phyloP scores from a whole-genome alignment of 1,140 invertebrate species.

The Drosophila micromelanica region DNA sequence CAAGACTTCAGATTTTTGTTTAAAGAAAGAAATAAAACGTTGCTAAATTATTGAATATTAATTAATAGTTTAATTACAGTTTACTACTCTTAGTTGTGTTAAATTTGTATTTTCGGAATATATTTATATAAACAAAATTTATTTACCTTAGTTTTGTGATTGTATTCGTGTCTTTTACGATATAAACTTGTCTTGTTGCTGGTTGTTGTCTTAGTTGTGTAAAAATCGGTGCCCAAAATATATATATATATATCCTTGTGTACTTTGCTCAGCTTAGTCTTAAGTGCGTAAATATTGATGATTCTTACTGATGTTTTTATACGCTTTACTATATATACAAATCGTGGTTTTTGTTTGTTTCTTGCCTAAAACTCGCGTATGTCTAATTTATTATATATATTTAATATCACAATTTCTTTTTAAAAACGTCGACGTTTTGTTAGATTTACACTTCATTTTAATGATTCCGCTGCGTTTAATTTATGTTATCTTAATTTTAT shows the following conservation, averaged over 20 bases:
- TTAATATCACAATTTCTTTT: constrained; percentile 81
- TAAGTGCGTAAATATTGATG: constrained; percentile 29
- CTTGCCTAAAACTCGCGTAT: constrained; percentile 30
- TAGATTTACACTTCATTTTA: constrained; percentile 72
- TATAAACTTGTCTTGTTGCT: constrained; percentile 61
- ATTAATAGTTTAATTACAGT: neutral
- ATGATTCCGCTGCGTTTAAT: constrained; percentile 19
- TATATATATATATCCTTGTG: constrained; percentile 44
- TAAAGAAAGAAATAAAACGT: too few species aligned
- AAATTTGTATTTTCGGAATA: neutral
- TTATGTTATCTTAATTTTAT: constrained; percentile 31
- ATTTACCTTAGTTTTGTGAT: constrained; percentile 80
- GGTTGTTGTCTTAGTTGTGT: constrained; percentile 48
- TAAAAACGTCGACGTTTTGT: constrained; percentile 76
- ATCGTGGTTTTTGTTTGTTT: constrained; percentile 27
- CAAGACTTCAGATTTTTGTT: too few species aligned
- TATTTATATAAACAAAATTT: neutral
- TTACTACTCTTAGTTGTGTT: neutral
- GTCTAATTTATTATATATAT: constrained; percentile 43
- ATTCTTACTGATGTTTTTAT: constrained; percentile 30
- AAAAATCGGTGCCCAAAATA: constrained; percentile 81
- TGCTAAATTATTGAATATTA: too few species aligned
- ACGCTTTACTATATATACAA: constrained; percentile 50
- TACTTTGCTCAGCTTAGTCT: constrained; percentile 24
- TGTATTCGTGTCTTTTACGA: constrained; percentile 76